These are phyloP conservation scores for Alloscopus bannaensis DNA, from an alignment of 2,888 invertebrate species.

Conservation along the genomic window DNA sequence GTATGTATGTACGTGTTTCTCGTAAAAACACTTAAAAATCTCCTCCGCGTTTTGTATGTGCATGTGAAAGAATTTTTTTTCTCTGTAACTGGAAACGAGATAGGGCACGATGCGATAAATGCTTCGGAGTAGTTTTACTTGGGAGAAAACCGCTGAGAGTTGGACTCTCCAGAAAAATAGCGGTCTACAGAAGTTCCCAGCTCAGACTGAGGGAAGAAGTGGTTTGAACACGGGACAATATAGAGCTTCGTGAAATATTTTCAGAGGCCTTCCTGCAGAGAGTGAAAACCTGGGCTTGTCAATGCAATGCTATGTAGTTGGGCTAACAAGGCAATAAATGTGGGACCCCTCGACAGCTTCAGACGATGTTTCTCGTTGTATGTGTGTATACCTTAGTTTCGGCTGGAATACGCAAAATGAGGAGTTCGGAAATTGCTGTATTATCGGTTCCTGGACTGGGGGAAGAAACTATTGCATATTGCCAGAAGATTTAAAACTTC, in stretches of 20 bases:
- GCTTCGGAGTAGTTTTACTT: slow-evolving; percentile 23
- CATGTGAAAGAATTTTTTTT: slow-evolving; percentile 30
- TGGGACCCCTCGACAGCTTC: slow-evolving; percentile 39
- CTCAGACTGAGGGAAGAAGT: slow-evolving; percentile 45
- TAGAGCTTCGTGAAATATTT: background rate
- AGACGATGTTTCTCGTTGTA: slow-evolving; percentile 38
- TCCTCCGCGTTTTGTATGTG: slow-evolving; percentile 5
- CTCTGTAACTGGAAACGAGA: slow-evolving; percentile 28
- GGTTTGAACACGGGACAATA: slow-evolving; percentile 51
- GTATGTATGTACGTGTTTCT: background rate
- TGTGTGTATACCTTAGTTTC: background rate
- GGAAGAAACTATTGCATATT: background rate
- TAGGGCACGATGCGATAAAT: slow-evolving; percentile 59
- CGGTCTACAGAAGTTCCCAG: slow-evolving; percentile 49
- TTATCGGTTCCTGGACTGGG: background rate
- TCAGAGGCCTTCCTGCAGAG: background rate
- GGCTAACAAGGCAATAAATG: background rate
- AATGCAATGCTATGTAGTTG: slow-evolving; percentile 17
- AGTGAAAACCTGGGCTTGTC: background rate
- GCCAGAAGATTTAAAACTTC: background rate
- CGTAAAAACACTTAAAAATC: slow-evolving; percentile 20
- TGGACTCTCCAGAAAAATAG: slow-evolving; percentile 28
- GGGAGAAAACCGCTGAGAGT: background rate
- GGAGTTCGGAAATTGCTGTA: background rate
- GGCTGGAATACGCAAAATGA: slow-evolving; percentile 7